phyloP scores from a whole-genome alignment of 2,888 invertebrate genomes.

The Athripsodes cinereus region DNA sequence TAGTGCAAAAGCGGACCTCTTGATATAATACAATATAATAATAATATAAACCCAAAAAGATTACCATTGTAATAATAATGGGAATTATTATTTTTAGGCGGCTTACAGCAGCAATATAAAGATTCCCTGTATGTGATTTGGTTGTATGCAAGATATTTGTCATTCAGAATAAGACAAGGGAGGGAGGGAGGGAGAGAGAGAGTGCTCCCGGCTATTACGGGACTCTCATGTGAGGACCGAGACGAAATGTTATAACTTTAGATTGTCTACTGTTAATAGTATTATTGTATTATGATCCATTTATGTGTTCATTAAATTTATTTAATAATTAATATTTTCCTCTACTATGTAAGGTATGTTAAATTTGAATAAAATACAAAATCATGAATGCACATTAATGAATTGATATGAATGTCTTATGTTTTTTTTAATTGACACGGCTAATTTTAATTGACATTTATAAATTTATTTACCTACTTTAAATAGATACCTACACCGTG shows the following conservation, averaged over 20 bases:
- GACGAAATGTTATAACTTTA: background rate
- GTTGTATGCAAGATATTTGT: background rate
- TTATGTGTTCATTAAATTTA: background rate
- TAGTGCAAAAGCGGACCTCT: background rate
- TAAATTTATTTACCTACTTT: too few relatives aligned
- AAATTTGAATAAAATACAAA: too few relatives aligned
- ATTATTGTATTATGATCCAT: background rate
- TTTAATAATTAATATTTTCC: too few relatives aligned
- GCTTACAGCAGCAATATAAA: background rate
- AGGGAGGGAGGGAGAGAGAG: background rate
- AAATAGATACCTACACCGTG: too few relatives aligned
- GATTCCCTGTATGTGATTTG: background rate
- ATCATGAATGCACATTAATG: too few relatives aligned
- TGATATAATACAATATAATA: background rate
- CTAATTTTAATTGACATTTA: too few relatives aligned
- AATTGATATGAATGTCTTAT: too few relatives aligned
- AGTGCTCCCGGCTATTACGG: background rate
- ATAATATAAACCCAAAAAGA: background rate
- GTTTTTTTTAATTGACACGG: too few relatives aligned
- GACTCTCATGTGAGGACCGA: background rate
- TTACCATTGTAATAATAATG: too few relatives aligned
- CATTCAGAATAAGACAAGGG: background rate
- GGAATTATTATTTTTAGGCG: too few relatives aligned
- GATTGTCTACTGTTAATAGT: too few relatives aligned
- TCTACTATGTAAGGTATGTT: too few relatives aligned